Base-by-base conservation (phyloP, 1,140 invertebrate species). In the Drosophila yakuba region DNA sequence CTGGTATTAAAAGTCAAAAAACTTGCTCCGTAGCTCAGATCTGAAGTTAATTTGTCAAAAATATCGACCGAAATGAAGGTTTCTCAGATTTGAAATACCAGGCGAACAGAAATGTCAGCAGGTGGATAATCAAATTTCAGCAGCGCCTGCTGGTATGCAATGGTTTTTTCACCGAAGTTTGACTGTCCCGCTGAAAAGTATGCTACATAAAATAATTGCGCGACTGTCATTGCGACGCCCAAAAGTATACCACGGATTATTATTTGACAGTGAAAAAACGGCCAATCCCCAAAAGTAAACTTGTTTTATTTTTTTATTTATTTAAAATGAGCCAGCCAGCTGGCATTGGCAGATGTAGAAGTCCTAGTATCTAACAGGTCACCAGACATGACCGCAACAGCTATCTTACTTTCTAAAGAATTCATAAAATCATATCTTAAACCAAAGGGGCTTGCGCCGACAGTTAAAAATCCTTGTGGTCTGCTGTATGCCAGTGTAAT, bases 391-490 rank as follows among this genome's bases (percentile, higher is more conserved):
- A 3, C 39, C 32, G 15, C 32, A 35, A 69, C 4, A 47, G 14
- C 15, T 60, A 61, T 28, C n/a, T 58, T 48, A 10, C 32, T 32
- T 32, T 32, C 7, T 10, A 23, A 3, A n/a, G 23, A 0, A 0
- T 44, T 38, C 7, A 20, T 12, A 38, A 47, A 15, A 41, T 62
- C 63, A 74, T 17, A 50, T 68, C 54, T 72, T 81, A 63, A 84
- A 74, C 80, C 79, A 90, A 47, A 96, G 95, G 56, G 95, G 93
- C 63, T 94, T 94, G 32, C 96, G 91, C 6, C 91, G 93, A 90
- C 97, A 98, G 80, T 96, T 95, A 39, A 95, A 95, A 2, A 98
- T 94, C 47, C 93, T 93, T 4, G 96, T 97, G 57, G 94, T 96
- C 0, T 94, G 94, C 62, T 95, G 94, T 6, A 84, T 41, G 4